phyloP scores from a whole-genome alignment of 2,888 invertebrate genomes.

The Rotaria socialis region DNA sequence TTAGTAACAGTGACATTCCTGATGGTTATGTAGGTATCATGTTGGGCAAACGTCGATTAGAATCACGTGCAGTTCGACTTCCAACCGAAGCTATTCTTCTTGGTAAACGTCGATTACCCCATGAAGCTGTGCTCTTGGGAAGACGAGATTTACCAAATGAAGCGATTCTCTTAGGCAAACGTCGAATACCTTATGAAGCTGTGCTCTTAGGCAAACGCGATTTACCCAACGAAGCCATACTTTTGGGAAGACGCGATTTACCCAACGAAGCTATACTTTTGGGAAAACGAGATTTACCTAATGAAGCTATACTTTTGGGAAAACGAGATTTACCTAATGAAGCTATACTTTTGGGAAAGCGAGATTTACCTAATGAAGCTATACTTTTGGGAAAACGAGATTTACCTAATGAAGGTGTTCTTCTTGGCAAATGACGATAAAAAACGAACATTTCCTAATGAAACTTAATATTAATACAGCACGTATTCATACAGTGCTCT shows the following conservation, averaged over 20 bases:
- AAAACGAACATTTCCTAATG: neutral
- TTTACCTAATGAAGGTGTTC: neutral
- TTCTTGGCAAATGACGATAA: neutral
- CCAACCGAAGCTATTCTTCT: neutral
- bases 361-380: conserved; percentile 16
- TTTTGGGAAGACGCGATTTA: neutral
- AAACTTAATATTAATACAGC: neutral
- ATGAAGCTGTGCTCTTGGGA: neutral
- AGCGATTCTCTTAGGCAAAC: neutral
- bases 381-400: conserved; percentile 2
- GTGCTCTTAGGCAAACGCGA: neutral
- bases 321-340: conserved; percentile 5
- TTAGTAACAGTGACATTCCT: neutral
- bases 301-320: neutral
- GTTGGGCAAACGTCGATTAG: neutral
- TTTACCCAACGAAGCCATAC: conserved; percentile 1
- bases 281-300: neutral
- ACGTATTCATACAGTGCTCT: neutral
- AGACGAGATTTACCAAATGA: neutral
- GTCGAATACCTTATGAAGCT: neutral
- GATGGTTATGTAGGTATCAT: neutral
- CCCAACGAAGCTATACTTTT: conserved; percentile 1
- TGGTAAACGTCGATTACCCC: neutral
- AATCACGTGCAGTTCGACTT: neutral
- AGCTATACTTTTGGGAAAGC: neutral